Conservation (phyloP, 2,113 vertebrate species). For the Melierax canorus region DNA sequence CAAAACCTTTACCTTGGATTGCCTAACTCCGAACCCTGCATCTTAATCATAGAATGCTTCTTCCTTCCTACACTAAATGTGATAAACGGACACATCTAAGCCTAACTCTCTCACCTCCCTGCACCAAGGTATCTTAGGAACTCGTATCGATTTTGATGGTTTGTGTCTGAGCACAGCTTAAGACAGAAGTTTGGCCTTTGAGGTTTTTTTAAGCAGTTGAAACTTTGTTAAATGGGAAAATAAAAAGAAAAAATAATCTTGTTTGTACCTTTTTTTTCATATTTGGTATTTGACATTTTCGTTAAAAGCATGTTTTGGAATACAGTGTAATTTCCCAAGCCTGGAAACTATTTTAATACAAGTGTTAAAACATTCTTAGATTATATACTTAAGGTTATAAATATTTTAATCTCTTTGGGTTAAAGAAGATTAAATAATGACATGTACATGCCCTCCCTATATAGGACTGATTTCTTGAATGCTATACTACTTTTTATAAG, state of each 20-base stretch:
- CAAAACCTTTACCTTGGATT: background rate
- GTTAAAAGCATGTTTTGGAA: background rate
- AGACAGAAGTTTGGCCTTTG: background rate
- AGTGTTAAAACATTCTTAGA: background rate
- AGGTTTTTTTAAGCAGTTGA: background rate
- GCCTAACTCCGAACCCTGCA: background rate
- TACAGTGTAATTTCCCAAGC: background rate
- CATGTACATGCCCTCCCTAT: background rate
- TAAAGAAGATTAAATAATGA: background rate
- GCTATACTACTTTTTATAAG: background rate
- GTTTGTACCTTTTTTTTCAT: background rate
- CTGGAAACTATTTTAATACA: background rate
- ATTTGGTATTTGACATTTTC: background rate
- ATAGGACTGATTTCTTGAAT: background rate
- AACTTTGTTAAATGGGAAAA: background rate
- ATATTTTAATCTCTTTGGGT: background rate
- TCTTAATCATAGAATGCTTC: background rate
- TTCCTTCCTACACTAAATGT: background rate
- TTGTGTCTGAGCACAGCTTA: background rate
- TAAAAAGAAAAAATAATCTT: no score
- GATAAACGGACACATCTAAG: background rate
- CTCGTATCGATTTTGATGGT: background rate
- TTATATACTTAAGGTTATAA: background rate
- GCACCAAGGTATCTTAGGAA: background rate
- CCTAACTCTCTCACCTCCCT: background rate